Percentiles rank a stretch among this genome's conserved stretches.
Evolutionary conservation across 2,888 invertebrate species (phyloP).

Genomic region (Ochropleura leucogaster): DNA sequence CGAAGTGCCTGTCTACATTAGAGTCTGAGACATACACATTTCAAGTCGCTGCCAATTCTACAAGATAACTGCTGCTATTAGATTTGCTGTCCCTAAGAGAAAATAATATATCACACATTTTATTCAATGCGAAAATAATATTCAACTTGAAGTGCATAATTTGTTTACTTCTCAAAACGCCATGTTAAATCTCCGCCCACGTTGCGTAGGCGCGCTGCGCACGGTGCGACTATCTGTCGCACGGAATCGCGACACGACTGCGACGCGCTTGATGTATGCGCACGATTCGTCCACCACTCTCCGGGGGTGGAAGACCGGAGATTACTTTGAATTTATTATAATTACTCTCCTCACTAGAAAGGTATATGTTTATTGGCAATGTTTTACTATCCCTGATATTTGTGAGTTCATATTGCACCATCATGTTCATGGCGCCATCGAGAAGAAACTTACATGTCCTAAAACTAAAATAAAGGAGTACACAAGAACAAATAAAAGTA

Average conservation of each 20-base stretch:
- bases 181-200: conserved; percentile 62
- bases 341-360: conserved; percentile 53
- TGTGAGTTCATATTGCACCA: neutral
- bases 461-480: neutral
- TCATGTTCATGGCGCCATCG: no score
- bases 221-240: conserved; percentile 72
- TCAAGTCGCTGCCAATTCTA: neutral
- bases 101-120: conserved; percentile 22
- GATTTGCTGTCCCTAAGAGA: neutral
- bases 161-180: conserved; percentile 48
- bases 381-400: conserved; percentile 14
- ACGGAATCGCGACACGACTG: conserved; percentile 70
- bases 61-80: neutral
- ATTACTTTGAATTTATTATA: conserved; percentile 63
- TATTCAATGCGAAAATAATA: conserved; percentile 44
- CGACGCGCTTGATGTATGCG: conserved; percentile 69
- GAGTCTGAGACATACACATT: neutral
- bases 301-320: conserved; percentile 62
- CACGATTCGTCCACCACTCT: conserved; percentile 62
- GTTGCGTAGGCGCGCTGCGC: conserved; percentile 68
- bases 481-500: neutral
- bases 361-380: conserved; percentile 39
- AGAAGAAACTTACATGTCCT: neutral
- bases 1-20: neutral
- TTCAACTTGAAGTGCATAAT: conserved; percentile 45